Conservation (phyloP, 2,113 vertebrate species). For the Connochaetes taurinus region DNA sequence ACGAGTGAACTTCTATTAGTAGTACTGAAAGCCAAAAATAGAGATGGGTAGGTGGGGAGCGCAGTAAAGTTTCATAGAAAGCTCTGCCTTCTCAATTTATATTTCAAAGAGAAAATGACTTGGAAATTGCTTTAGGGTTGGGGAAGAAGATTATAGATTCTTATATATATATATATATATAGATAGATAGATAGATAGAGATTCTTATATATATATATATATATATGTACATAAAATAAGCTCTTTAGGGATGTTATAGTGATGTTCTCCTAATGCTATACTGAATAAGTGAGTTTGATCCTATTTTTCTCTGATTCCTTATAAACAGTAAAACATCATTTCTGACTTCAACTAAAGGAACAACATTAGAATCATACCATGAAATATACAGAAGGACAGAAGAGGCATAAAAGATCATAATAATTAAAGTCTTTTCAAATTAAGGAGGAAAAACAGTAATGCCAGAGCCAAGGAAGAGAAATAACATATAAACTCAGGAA, state of each 20-base stretch:
- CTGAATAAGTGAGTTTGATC: neutral
- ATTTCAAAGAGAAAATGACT: neutral
- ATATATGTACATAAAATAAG: neutral
- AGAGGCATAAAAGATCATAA: constrained; percentile 11
- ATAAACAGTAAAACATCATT: constrained; percentile 11
- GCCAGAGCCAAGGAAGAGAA: neutral
- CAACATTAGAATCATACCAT: neutral
- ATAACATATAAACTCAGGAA: neutral
- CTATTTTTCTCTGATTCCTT: neutral
- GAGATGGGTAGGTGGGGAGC: neutral
- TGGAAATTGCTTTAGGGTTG: neutral
- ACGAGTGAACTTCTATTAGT: neutral
- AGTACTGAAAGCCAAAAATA: neutral
- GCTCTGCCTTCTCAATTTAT: neutral
- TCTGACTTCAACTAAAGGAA: neutral
- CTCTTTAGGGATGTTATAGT: neutral
- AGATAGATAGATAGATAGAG: neutral
- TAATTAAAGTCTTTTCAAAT: constrained; percentile 59
- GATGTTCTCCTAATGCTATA: neutral
- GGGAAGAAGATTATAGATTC: neutral
- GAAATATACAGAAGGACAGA: constrained; percentile 13
- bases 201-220: no score
- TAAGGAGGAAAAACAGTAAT: neutral
- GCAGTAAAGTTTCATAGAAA: neutral
- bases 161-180: neutral